Conservation (phyloP, 2,113 vertebrate species). For the Brachypteracias leptosomus region DNA sequence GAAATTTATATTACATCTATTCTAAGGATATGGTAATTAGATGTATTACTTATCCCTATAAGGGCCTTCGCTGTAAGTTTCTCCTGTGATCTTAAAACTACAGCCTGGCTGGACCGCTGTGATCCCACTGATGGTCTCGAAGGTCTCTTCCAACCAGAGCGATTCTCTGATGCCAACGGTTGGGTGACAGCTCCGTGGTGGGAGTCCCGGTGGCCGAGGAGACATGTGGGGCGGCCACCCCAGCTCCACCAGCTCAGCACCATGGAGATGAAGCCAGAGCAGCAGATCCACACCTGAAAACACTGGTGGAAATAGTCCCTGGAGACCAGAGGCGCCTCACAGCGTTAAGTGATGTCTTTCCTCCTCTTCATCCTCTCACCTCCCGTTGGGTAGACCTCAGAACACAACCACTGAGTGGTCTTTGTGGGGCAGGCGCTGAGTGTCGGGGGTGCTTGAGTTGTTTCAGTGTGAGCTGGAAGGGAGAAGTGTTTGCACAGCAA, state of each 20-base stretch:
- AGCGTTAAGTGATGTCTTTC: fast-evolving
- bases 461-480: not conserved
- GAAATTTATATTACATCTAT: constrained; percentile 82
- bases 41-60: constrained; percentile 51
- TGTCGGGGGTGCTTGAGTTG: no score
- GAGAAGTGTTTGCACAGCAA: not conserved
- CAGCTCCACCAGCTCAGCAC: not conserved
- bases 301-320: fast-evolving
- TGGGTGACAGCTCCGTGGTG: not conserved
- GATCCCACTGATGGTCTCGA: fast-evolving
- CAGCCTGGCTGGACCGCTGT: not conserved
- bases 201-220: not conserved
- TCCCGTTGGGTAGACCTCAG: fast-evolving
- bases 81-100: not conserved
- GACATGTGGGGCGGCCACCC: fast-evolving
- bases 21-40: constrained; percentile 80
- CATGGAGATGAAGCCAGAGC: fast-evolving
- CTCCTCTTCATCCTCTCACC: fast-evolving
- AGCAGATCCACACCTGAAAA: fast-evolving
- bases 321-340: not conserved
- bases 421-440: not conserved
- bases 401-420: fast-evolving
- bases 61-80: constrained; percentile 49
- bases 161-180: fast-evolving
- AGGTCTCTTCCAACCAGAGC: not conserved